Conservation (phyloP, 2,113 vertebrate species). For the Cromileptes altivelis region DNA sequence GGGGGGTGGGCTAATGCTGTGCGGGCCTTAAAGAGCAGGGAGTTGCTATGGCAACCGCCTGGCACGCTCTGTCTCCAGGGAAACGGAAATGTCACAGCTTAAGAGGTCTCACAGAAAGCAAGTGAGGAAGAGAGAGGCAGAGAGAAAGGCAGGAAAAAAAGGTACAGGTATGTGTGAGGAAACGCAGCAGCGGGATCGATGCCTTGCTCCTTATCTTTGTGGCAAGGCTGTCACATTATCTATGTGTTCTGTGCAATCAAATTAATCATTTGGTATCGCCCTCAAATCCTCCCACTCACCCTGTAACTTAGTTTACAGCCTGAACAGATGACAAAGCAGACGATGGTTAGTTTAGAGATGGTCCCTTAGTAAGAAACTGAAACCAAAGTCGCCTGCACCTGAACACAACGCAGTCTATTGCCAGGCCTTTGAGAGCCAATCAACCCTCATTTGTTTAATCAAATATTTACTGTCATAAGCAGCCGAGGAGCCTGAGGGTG, state of each 20-base stretch:
- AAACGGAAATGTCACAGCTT: conserved; percentile 89
- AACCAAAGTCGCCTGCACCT: conserved; percentile 46
- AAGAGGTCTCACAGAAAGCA: conserved; percentile 83
- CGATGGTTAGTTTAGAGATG: conserved; percentile 60
- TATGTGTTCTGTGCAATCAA: conserved; percentile 69
- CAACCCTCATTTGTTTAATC: conserved; percentile 79
- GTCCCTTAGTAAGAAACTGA: conserved; percentile 64
- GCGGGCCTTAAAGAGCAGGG: conserved; percentile 83
- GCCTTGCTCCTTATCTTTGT: conserved; percentile 65
- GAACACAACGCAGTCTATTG: conserved; percentile 49
- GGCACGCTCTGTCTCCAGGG: conserved; percentile 87
- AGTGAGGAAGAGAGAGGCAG: conserved; percentile 65
- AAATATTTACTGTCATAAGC: conserved; percentile 80
- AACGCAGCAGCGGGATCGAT: conserved; percentile 61
- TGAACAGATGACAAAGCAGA: conserved; percentile 65
- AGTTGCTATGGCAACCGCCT: conserved; percentile 88
- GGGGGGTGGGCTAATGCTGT: conserved; percentile 73
- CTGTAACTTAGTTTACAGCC: conserved; percentile 72
- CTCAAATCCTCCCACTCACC: conserved; percentile 55
- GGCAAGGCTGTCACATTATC: conserved; percentile 70
- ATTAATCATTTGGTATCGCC: conserved; percentile 72
- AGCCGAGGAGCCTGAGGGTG: conserved; percentile 64
- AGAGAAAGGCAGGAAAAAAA: conserved; percentile 51
- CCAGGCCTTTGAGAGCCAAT: conserved; percentile 69
- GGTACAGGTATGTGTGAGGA: conserved; percentile 71